phyloP scores from a whole-genome alignment of 1,140 invertebrate genomes.

The Ganaspis sp. region DNA sequence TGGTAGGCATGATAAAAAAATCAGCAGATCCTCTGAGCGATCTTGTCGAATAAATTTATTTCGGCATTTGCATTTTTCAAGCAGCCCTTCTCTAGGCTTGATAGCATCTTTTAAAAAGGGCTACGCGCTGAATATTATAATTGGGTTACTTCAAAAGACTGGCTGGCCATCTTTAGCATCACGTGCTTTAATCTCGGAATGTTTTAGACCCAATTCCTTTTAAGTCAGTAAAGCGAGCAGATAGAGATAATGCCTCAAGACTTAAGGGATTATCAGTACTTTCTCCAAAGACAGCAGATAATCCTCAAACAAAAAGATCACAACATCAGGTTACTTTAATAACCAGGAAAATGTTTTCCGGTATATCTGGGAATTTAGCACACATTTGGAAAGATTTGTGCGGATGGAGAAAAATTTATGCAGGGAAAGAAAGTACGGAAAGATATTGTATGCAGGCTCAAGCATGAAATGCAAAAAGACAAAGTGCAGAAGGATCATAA shows the following conservation, averaged over 20 bases:
- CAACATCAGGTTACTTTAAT: too few relatives aligned
- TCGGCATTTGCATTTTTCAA: slow-evolving; percentile 52
- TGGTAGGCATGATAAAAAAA: slow-evolving; percentile 34
- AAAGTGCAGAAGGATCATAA: too few relatives aligned
- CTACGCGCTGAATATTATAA: slow-evolving; percentile 32
- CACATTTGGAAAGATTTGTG: too few relatives aligned
- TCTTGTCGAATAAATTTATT: slow-evolving; percentile 49
- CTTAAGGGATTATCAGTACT: not conserved
- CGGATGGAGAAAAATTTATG: too few relatives aligned
- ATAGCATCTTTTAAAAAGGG: slow-evolving; percentile 20
- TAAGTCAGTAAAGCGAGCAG: not conserved
- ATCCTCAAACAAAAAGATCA: too few relatives aligned
- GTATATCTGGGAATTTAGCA: too few relatives aligned
- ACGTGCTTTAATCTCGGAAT: not conserved
- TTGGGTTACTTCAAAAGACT: slow-evolving; percentile 11
- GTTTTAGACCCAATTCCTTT: not conserved
- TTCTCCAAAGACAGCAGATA: not conserved
- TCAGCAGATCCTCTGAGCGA: slow-evolving; percentile 47
- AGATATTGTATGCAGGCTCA: too few relatives aligned
- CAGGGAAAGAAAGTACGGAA: too few relatives aligned
- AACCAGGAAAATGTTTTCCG: too few relatives aligned
- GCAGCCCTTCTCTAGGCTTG: slow-evolving; percentile 33
- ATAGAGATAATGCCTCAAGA: not conserved
- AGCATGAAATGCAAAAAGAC: too few relatives aligned
- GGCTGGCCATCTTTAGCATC: not conserved